Percentiles rank a stretch among this genome's conserved stretches.
These are phyloP conservation scores for Mylabris sibirica DNA, from an alignment of 2,888 invertebrate species.

Conservation along the genomic window DNA sequence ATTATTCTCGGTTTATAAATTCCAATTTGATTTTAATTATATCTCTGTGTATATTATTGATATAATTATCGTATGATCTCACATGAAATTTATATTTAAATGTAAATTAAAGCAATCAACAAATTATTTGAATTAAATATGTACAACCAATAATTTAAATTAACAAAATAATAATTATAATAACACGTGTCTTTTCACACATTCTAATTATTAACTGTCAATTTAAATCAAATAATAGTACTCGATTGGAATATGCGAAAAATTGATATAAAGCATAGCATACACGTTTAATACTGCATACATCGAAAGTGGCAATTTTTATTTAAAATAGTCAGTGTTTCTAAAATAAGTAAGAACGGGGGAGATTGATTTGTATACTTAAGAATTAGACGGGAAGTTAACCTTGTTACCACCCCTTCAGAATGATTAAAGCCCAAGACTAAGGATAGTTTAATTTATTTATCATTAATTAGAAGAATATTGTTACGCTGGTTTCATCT, in stretches of 20 bases:
- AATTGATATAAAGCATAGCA: neutral
- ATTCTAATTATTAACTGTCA: neutral
- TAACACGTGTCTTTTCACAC: neutral
- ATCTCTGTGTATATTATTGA: neutral
- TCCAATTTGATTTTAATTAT: neutral
- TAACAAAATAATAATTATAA: neutral
- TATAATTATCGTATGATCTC: neutral
- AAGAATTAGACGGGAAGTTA: no score
- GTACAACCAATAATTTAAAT: neutral
- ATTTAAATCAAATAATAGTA: neutral
- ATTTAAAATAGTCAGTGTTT: no score
- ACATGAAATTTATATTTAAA: neutral
- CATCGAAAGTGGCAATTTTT: no score
- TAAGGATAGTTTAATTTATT: no score
- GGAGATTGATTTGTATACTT: no score
- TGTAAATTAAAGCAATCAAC: neutral
- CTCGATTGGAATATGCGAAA: neutral
- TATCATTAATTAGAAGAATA: conserved; percentile 1
- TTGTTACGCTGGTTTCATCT: conserved; percentile 2
- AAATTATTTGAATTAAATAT: neutral
- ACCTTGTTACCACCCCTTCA: no score
- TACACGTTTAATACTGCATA: neutral
- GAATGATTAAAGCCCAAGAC: no score
- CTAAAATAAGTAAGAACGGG: no score
- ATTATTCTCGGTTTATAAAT: neutral